These are phyloP conservation scores for Rosalia funebris DNA, from an alignment of 2,888 invertebrate genomes.

Conservation along the genomic window DNA sequence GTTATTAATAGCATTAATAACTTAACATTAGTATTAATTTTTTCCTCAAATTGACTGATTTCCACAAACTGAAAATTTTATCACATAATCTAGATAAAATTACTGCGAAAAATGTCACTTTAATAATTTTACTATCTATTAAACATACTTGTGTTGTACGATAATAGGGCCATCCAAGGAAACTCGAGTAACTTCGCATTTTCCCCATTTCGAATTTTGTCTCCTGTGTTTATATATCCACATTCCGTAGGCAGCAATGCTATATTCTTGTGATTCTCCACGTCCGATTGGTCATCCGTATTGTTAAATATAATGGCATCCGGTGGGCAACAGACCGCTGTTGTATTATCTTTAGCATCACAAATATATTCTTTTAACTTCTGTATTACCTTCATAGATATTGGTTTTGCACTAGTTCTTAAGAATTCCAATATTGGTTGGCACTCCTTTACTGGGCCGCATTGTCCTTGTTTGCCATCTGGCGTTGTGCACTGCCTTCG, in stretches of 20 bases:
- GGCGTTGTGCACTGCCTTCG: background rate
- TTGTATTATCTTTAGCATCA: background rate
- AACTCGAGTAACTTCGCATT: slow-evolving; percentile 67
- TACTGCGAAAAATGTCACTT: no score
- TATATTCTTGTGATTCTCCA: slow-evolving; percentile 47
- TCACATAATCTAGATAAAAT: no score
- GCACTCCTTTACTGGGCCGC: background rate
- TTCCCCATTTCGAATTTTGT: slow-evolving; percentile 64
- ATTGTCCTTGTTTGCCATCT: background rate
- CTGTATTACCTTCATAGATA: background rate
- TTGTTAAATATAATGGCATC: background rate
- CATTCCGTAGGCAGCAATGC: slow-evolving; percentile 64
- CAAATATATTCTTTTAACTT: background rate
- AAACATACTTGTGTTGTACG: slow-evolving; percentile 22
- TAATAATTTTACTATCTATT: no score
- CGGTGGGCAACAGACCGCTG: background rate
- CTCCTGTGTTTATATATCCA: slow-evolving; percentile 64
- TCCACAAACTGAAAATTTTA: no score
- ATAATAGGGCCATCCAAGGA: slow-evolving; percentile 81
- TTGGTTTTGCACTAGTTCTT: background rate
- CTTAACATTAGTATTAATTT: no score
- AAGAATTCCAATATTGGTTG: background rate
- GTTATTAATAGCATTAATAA: no score
- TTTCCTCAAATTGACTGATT: no score
- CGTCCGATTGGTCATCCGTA: background rate